Base-by-base conservation (phyloP, 1,140 invertebrate genomes). In the Elymnias hypermnestra region DNA sequence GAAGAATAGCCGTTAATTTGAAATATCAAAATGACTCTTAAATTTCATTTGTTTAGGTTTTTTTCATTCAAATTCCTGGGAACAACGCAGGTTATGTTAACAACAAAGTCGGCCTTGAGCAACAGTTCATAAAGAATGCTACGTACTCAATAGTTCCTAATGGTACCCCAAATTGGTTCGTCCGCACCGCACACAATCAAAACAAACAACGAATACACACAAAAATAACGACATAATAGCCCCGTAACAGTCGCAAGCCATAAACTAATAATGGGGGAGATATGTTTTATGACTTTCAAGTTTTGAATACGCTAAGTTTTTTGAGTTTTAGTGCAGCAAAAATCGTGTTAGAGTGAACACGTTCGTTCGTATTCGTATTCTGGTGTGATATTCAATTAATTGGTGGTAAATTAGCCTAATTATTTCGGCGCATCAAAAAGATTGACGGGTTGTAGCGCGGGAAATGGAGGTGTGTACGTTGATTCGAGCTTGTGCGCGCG, bases 231-330 rank as follows among this genome's bases (percentile, higher is more conserved):
- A 56, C 66, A 85, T 82, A 85, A 85, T 83, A 78, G 77, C 63
- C 61, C 63, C 51, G 66, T 66, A 81, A 81, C 72, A 83, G 81
- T 82, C 81, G 72, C 76, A 73, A 71, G 50, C 71, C 75, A 76
- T 79, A 82, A 83, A 83, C 76, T 85, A 85, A 85, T 85, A 85
- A 85, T 85, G 75, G 82, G 82, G 82, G 78, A 85, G 77, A 84
- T 83, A 79, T 85, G 77, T 82, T 85, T 85, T 85, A 85, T 83
- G 78, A 63, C 57, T 69, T 75, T 69, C 68, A 61, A 71, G 70
- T 83, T 84, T 77, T 83, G 75, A 78, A 83, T 84, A 72, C 72
- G 64, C 63, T 57, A 64, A 68, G 37, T 62, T 73, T 77, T 82
- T 83, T 74, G 71, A 66, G 45, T 63, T 75, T 84, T 82, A 85